Percentiles rank a stretch among this genome's conserved stretches.
phyloP scores from a whole-genome alignment of 2,888 invertebrate species.

The Oxycera nigricornis region DNA sequence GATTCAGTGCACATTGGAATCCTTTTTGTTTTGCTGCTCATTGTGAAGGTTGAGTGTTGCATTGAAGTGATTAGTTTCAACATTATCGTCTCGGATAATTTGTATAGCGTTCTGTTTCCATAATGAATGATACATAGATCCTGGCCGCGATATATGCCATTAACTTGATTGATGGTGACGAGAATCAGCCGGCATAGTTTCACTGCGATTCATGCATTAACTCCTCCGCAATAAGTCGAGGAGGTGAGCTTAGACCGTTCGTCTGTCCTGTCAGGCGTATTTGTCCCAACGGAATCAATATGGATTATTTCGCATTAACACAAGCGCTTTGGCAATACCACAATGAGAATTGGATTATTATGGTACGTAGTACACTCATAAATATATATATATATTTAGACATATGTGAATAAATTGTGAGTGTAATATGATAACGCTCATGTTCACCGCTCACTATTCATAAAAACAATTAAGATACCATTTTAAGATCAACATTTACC shows the following conservation, averaged over 20 bases:
- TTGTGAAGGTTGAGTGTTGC: background rate
- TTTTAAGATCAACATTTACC: too few species aligned
- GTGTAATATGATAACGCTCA: too few species aligned
- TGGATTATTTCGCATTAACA: conserved; percentile 34
- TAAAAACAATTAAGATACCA: too few species aligned
- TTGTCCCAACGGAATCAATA: conserved; percentile 19
- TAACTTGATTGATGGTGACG: conserved; percentile 3
- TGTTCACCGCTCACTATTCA: too few species aligned
- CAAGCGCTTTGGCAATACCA: conserved; percentile 21
- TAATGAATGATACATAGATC: too few species aligned
- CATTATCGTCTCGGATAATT: too few species aligned
- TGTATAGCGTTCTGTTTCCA: too few species aligned
- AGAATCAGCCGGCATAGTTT: conserved; percentile 4
- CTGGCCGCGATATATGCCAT: background rate
- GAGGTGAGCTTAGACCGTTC: background rate
- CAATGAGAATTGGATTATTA: conserved; percentile 36
- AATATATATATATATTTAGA: too few species aligned
- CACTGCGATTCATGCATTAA: background rate
- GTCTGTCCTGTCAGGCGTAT: background rate
- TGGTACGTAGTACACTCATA: conserved; percentile 17
- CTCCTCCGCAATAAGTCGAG: background rate
- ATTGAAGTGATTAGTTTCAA: too few species aligned
- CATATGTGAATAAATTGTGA: too few species aligned
- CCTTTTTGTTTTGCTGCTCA: background rate
- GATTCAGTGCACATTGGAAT: background rate